A percentile compares a stretch with the other conserved stretches of the same genome.
These are phyloP conservation scores for Stenichneumon culpator DNA, from an alignment of 2,888 invertebrate species.

Conservation along the genomic window DNA sequence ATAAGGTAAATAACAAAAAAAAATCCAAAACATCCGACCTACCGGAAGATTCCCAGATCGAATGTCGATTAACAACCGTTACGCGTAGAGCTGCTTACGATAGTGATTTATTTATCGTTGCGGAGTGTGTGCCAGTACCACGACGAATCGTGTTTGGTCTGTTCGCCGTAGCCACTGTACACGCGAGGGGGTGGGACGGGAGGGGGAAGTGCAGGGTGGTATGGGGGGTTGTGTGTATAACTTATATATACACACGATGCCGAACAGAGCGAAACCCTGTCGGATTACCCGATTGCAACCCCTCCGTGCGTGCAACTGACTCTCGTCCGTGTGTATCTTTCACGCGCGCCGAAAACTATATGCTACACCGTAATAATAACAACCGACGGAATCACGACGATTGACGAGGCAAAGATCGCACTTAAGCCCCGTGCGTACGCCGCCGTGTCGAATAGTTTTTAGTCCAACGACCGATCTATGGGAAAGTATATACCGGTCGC, in stretches of 20 bases:
- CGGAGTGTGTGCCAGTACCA: constrained; percentile 78
- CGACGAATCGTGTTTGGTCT: constrained; percentile 79
- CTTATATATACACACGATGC: constrained; percentile 29
- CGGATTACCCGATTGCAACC: constrained; percentile 64
- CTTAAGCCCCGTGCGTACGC: constrained; percentile 60
- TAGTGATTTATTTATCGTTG: constrained; percentile 84
- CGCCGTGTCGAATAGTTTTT: constrained; percentile 59
- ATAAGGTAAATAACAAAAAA: neutral
- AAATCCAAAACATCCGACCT: neutral
- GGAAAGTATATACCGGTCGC: constrained; percentile 55
- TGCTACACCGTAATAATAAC: constrained; percentile 36
- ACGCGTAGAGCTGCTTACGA: constrained; percentile 78
- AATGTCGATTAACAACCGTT: constrained; percentile 67
- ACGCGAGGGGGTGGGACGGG: constrained; percentile 8
- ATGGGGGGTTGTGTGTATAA: constrained; percentile 12
- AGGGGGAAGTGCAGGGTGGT: constrained; percentile 1
- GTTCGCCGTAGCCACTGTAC: constrained; percentile 26
- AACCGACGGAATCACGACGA: constrained; percentile 49
- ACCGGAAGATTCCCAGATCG: constrained; percentile 33
- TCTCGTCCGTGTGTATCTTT: constrained; percentile 59
- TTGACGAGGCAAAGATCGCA: constrained; percentile 58
- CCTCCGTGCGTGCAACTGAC: constrained; percentile 40
- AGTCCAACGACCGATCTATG: constrained; percentile 46
- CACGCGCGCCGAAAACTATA: constrained; percentile 51
- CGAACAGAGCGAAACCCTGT: constrained; percentile 59